A percentile compares a stretch with the other conserved stretches of the same genome.
Evolutionary conservation across 1,140 invertebrate genomes (phyloP).

Genomic region (Antheraea pernyi): DNA sequence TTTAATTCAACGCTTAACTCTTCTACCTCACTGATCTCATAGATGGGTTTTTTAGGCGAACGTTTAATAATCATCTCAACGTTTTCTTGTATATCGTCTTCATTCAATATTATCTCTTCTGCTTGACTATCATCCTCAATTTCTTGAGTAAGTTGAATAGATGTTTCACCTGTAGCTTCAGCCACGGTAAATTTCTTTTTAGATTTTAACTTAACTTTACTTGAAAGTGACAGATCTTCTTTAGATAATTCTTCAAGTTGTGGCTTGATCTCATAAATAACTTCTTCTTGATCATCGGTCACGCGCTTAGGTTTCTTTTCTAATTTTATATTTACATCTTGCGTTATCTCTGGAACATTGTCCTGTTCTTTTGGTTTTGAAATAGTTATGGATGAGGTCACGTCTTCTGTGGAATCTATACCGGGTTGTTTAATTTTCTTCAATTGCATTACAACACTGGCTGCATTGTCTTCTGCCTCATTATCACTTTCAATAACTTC

Average conservation of each 20-base stretch:
- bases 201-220: constrained; percentile 86
- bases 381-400: constrained; percentile 42
- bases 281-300: constrained; percentile 79
- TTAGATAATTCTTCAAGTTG: constrained; percentile 81
- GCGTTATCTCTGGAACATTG: constrained; percentile 56
- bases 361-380: constrained; percentile 43
- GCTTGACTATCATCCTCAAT: constrained; percentile 80
- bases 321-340: constrained; percentile 79
- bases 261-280: constrained; percentile 78
- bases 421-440: constrained; percentile 44
- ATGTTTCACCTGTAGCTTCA: constrained; percentile 85
- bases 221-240: constrained; percentile 89
- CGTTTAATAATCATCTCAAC: constrained; percentile 78
- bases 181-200: constrained; percentile 82
- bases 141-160: constrained; percentile 85
- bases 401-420: constrained; percentile 39
- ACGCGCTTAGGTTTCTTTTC: constrained; percentile 67
- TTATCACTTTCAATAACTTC: constrained; percentile 87
- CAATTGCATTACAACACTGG: constrained; percentile 54
- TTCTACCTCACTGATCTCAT: constrained; percentile 80
- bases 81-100: constrained; percentile 71
- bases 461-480: constrained; percentile 81
- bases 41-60: constrained; percentile 71
- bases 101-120: constrained; percentile 70
- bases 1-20: constrained; percentile 79